phyloP scores from a whole-genome alignment of 2,888 invertebrate species.

The Phymatocera aterrima region DNA sequence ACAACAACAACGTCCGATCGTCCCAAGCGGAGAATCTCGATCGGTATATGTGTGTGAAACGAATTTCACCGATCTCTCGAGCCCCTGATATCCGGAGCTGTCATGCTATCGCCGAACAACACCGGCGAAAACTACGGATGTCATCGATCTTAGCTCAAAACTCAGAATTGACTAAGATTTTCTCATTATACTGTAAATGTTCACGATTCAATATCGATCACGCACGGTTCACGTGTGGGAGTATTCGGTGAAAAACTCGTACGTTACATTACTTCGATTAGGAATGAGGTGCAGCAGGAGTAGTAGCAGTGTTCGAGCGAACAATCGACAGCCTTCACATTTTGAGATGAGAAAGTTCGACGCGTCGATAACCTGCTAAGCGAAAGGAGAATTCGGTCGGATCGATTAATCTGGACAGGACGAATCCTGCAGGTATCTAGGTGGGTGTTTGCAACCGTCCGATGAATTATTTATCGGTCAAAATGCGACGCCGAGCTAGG shows the following conservation, averaged over 20 bases:
- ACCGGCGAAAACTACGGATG: background rate
- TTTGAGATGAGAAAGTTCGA: slow-evolving; percentile 43
- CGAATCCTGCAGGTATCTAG: background rate
- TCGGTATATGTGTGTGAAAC: background rate
- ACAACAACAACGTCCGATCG: slow-evolving; percentile 34
- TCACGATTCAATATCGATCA: background rate
- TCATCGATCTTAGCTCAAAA: background rate
- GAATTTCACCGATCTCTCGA: slow-evolving; percentile 35
- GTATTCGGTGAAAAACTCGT: background rate
- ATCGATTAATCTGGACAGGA: slow-evolving; percentile 29
- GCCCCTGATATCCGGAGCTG: background rate
- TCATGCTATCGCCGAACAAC: background rate
- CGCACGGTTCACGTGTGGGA: background rate
- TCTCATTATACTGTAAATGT: background rate
- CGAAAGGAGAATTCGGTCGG: slow-evolving; percentile 21
- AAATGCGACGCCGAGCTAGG: background rate
- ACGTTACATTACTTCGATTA: background rate
- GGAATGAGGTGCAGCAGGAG: slow-evolving; percentile 29
- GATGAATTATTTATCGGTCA: background rate
- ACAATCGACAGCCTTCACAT: slow-evolving; percentile 43
- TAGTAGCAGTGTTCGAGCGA: slow-evolving; percentile 8
- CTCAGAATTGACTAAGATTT: background rate
- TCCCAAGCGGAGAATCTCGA: slow-evolving; percentile 7
- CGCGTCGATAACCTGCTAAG: slow-evolving; percentile 27
- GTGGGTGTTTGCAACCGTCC: background rate